Evolutionary conservation across 2,888 invertebrate genomes (phyloP).

Genomic region (Tyria jacobaeae): DNA sequence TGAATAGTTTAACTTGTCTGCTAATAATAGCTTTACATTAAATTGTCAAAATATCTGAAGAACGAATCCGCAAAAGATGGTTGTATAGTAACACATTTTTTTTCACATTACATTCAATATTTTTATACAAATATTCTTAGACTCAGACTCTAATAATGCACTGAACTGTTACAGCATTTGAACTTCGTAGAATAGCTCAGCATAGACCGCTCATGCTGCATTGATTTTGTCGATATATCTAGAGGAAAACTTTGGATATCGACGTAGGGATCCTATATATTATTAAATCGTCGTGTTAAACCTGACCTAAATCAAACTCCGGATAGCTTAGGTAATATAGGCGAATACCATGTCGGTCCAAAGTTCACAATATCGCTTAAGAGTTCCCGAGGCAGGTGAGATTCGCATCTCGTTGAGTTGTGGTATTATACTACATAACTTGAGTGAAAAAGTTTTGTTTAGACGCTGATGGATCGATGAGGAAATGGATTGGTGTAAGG

Average conservation of each 20-base stretch:
- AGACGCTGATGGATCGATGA: background rate
- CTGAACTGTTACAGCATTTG: constrained; percentile 4
- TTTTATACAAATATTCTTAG: constrained; percentile 2
- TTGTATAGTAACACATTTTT: too few species aligned
- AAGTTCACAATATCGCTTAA: constrained; percentile 33
- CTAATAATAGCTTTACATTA: too few species aligned
- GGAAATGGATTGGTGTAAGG: background rate
- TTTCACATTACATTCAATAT: too few species aligned
- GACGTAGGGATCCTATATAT: constrained; percentile 21
- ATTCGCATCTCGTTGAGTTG: constrained; percentile 18
- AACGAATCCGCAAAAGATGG: too few species aligned
- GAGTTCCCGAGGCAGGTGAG: constrained; percentile 19
- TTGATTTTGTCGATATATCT: constrained; percentile 5
- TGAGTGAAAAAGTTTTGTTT: background rate
- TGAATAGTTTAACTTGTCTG: too few species aligned
- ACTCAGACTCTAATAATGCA: constrained; percentile 12
- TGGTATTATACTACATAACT: constrained; percentile 3
- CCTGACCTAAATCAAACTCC: constrained; percentile 41
- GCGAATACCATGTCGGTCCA: constrained; percentile 36
- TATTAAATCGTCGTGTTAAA: constrained; percentile 21
- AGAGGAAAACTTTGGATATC: constrained; percentile 5
- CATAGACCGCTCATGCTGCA: constrained; percentile 3
- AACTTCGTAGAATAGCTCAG: background rate
- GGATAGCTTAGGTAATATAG: constrained; percentile 36
- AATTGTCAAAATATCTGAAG: too few species aligned